Evolutionary conservation across 1,140 invertebrate genomes (phyloP).

Genomic region (Lamellibrachia luymesi): DNA sequence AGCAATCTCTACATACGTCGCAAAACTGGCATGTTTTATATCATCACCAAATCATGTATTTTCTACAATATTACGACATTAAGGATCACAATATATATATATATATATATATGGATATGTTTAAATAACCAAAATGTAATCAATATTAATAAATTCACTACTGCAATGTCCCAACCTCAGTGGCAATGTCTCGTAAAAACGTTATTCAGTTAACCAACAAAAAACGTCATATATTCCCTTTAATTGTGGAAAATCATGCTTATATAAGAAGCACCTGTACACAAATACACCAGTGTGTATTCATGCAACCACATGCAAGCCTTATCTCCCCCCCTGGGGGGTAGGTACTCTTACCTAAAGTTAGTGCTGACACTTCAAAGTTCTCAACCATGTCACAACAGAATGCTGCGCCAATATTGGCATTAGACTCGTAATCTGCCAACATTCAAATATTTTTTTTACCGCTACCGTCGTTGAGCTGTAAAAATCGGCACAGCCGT

Average conservation of each 20-base stretch:
- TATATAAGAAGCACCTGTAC: neutral
- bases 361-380: neutral
- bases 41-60: too few species aligned
- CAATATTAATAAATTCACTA: too few species aligned
- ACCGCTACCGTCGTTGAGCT: neutral
- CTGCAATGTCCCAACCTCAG: too few species aligned
- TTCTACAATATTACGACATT: too few species aligned
- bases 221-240: too few species aligned
- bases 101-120: too few species aligned
- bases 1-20: too few species aligned
- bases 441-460: neutral
- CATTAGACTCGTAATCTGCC: neutral
- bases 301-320: neutral
- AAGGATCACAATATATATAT: too few species aligned
- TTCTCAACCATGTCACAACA: neutral
- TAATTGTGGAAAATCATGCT: neutral
- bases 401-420: neutral
- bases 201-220: too few species aligned
- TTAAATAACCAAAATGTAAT: too few species aligned
- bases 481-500: neutral
- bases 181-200: too few species aligned
- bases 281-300: neutral
- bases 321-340: neutral
- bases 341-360: neutral
- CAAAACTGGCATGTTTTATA: too few species aligned